phyloP scores from a whole-genome alignment of 1,140 invertebrate genomes.

The Drosophila burlai region DNA sequence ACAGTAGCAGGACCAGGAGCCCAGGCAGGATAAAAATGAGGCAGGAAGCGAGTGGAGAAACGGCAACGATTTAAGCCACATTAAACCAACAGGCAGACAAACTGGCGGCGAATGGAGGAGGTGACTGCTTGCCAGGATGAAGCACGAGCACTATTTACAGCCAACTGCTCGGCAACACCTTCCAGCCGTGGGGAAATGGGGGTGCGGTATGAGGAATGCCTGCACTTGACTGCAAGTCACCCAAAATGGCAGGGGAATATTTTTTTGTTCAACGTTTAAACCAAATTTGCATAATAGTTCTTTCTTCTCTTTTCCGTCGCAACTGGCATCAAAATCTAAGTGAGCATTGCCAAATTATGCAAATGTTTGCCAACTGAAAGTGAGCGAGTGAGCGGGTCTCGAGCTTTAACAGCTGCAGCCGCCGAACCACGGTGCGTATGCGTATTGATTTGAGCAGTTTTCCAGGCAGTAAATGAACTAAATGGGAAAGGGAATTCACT shows the following conservation, averaged over 20 bases:
- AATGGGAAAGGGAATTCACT: background rate
- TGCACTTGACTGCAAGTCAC: conserved; percentile 63
- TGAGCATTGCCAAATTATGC: conserved; percentile 78
- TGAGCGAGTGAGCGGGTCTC: conserved; percentile 27
- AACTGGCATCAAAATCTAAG: conserved; percentile 62
- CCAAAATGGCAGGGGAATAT: conserved; percentile 49
- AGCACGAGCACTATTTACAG: conserved; percentile 33
- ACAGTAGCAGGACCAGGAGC: background rate
- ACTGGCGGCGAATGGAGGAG: conserved; percentile 32
- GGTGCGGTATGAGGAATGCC: conserved; percentile 9
- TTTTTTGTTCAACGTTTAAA: conserved; percentile 61
- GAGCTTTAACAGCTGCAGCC: conserved; percentile 28
- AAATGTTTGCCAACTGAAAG: conserved; percentile 66
- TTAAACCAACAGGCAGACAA: conserved; percentile 68
- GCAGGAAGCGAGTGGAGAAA: conserved; percentile 32
- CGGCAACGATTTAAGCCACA: conserved; percentile 70
- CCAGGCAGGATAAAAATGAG: conserved; percentile 25
- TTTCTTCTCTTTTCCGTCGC: conserved; percentile 31
- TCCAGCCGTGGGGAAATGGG: background rate
- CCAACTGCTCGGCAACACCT: conserved; percentile 67
- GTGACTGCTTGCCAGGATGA: conserved; percentile 1
- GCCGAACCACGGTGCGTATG: conserved; percentile 65
- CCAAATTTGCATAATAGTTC: conserved; percentile 74
- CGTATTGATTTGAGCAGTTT: conserved; percentile 60
- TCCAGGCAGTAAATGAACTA: background rate